Evolutionary conservation across 2,888 invertebrate species (phyloP), one percentile per base, ranked within the genome.

Genomic region (Augiades crinisus): DNA sequence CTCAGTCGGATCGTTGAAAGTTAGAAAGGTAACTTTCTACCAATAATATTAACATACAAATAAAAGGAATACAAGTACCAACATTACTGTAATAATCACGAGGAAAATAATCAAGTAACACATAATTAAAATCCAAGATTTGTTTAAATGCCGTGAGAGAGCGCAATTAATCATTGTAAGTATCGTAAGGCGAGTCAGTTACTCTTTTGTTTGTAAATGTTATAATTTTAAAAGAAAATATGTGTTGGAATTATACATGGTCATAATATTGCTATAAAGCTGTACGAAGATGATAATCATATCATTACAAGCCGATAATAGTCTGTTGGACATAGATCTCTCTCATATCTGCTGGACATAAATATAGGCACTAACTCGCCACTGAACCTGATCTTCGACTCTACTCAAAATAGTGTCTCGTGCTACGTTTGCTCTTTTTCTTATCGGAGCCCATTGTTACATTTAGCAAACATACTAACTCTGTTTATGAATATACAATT

Each of bases 11-110:
- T 19, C 27, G 43, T 55, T 56, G 54, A 54, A 59, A 60, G 55
- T 51, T 54, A 55, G 60, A 57, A 59, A 56, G 43, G 47, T 31
- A 52, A 59, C 62, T 63, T 63, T 63, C 63, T 59, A 57, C 54
- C 56, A 61, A 54, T 54, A 60, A 58, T 50, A 55, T 50, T 50
- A 47, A 49, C 43, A 55, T 55, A 58, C 49, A 54, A 55, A 58
- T 58, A 55, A 58, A 58, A 58, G 55, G 58, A 58, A 55, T 54
- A 58, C 55, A 52, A 55, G 43, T 37, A 43, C 50, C 46, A 47
- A 53, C 43, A 51, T 41, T 34, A 41, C 27, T 45, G 37, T 30
- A 19, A 22, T 55, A 49, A 49, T 45, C 22, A 53, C 30, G 40
- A 53, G 40, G 45, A 54, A n/a, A 47, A 38, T 54, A 55, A 58